Evolutionary conservation across 2,888 invertebrate species (phyloP).

Genomic region (Dynastes hyllus): DNA sequence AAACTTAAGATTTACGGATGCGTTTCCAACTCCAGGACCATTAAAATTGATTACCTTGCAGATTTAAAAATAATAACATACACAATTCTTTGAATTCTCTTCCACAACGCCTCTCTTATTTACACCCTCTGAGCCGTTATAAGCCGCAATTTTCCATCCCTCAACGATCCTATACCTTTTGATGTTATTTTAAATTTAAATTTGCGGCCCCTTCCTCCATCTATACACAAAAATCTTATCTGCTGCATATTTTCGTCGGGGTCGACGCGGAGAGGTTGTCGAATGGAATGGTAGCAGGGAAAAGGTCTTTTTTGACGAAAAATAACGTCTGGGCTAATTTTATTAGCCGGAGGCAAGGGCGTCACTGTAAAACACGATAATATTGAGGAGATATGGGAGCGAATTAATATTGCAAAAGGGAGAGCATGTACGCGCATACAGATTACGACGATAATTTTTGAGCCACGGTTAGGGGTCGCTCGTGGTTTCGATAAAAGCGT

Average conservation of each 20-base stretch:
- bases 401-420: slow-evolving; percentile 51
- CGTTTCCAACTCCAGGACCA: too few relatives aligned
- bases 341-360: slow-evolving; percentile 18
- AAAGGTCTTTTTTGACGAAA: not conserved
- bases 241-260: not conserved
- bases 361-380: slow-evolving; percentile 39
- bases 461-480: not conserved
- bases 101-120: too few relatives aligned
- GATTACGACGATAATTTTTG: slow-evolving; percentile 48
- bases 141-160: too few relatives aligned
- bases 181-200: not conserved
- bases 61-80: too few relatives aligned
- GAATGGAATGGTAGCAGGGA: not conserved
- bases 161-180: too few relatives aligned
- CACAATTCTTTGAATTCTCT: too few relatives aligned
- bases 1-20: too few relatives aligned
- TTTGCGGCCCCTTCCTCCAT: not conserved
- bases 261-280: not conserved
- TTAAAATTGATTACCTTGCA: too few relatives aligned
- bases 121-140: too few relatives aligned
- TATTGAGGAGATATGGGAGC: slow-evolving; percentile 41
- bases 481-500: slow-evolving; percentile 36
- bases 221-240: not conserved
- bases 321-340: slow-evolving; percentile 34
- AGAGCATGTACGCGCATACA: slow-evolving; percentile 48